phyloP scores from a whole-genome alignment of 2,888 invertebrate species.

The Zootermopsis nevadensis region DNA sequence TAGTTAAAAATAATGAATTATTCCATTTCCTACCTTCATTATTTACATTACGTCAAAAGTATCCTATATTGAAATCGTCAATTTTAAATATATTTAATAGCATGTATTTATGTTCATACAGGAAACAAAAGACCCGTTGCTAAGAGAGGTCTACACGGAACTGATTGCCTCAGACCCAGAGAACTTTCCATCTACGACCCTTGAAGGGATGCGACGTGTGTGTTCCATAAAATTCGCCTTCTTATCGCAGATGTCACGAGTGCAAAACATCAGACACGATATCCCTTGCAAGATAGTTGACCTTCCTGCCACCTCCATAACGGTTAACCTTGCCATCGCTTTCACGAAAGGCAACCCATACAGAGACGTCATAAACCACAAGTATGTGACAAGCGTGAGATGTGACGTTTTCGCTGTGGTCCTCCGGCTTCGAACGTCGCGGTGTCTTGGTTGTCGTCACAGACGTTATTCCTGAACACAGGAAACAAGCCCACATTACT shows the following conservation, averaged over 20 bases:
- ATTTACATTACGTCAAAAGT: no score
- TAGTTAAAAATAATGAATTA: no score
- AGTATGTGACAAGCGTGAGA: not conserved
- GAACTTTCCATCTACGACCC: slow-evolving; percentile 28
- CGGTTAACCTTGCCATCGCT: slow-evolving; percentile 6
- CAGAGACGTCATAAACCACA: slow-evolving; percentile 20
- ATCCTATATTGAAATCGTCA: no score
- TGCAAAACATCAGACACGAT: not conserved
- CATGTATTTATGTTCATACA: not conserved
- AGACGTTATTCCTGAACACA: no score
- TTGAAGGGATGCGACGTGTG: slow-evolving; percentile 24
- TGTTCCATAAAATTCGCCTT: slow-evolving; percentile 38
- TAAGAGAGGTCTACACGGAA: slow-evolving; percentile 32
- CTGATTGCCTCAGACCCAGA: slow-evolving; percentile 38
- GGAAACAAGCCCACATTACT: no score
- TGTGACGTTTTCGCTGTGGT: no score
- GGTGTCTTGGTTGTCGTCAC: no score
- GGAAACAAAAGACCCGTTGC: not conserved
- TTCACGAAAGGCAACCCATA: slow-evolving; percentile 19
- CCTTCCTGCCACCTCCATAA: not conserved
- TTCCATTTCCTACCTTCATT: no score
- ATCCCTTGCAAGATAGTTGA: not conserved
- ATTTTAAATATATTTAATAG: no score
- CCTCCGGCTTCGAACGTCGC: no score
- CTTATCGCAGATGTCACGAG: not conserved